Evolutionary conservation across 2,113 vertebrate species (phyloP).

Genomic region (Thalassarche chlororhynchos): DNA sequence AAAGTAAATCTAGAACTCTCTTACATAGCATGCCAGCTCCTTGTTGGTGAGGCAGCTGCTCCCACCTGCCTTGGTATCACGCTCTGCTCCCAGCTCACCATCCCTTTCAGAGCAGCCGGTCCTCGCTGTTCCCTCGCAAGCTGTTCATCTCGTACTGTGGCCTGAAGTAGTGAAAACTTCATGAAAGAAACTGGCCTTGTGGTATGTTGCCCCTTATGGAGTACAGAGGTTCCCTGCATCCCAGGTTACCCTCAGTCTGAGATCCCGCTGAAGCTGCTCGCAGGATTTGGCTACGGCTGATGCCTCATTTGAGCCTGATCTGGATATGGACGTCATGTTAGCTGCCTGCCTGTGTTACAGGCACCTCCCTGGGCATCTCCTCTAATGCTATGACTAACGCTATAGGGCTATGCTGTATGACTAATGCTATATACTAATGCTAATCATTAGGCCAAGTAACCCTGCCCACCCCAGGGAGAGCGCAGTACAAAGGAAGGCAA

Average conservation of each 20-base stretch:
- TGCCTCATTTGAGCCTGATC: neutral
- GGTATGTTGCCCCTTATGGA: neutral
- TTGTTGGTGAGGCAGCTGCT: neutral
- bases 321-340: fast-evolving
- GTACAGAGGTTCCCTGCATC: neutral
- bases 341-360: neutral
- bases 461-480: neutral
- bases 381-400: neutral
- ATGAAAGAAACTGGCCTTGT: neutral
- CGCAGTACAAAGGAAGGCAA: neutral
- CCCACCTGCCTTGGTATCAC: neutral
- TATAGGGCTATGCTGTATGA: neutral
- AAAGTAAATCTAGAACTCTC: neutral
- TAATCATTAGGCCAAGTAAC: neutral
- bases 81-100: fast-evolving
- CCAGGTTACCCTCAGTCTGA: neutral
- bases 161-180: neutral
- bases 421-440: neutral
- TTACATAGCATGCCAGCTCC: neutral
- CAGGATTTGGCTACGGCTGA: neutral
- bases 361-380: neutral
- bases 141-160: neutral
- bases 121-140: neutral
- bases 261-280: neutral
- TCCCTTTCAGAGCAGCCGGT: fast-evolving